Evolutionary conservation across 2,888 invertebrate genomes (phyloP), one percentile per base, ranked within the genome.

Genomic region (Tetrapedia diversipes): DNA sequence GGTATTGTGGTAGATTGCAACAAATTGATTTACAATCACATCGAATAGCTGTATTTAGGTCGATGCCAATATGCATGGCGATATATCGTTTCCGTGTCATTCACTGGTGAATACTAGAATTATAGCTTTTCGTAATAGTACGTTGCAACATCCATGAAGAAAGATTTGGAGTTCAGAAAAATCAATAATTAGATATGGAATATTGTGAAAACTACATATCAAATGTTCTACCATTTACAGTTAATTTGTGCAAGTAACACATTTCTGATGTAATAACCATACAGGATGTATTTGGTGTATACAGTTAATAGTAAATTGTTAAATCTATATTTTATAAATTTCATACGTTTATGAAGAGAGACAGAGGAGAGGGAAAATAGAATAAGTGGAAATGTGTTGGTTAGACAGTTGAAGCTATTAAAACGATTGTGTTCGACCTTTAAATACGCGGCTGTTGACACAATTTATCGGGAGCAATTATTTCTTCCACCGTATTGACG

Each of bases 21-120:
- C 68, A 82, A 87, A 88, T 88, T 88, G 88, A 87, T 88, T 87
- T 86, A 81, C 83, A 87, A 87, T 88, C 80, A 73, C 59, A 81
- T 79, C 60, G 77, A 85, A 84, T 85, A 49, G 63, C 73, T 77
- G 68, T 64, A 88, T 86, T 82, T 86, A 80, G 88, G 88, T 78
- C 88, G 83, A 75, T 74, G 57, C 76, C 73, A 47, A 70, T 73
- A 49, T 43, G 22, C 56, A n/a, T 37, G 43, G 57, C 45, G 47
- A 47, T 53, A 27, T 45, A 24, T 19, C 27, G 39, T 24, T 54
- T 43, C 51, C 37, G 32, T 27, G 10, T 56, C 47, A 63, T 49
- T 47, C 27, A 49, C n/a, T 45, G 47, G 37, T n/a, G 39, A 22
- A 3, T 19, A 51, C 51, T 73, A 6, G 19, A 56, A 77, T 77